Percentiles rank a stretch among this genome's conserved stretches.
These are phyloP conservation scores for Cataglyphis livida DNA, from an alignment of 2,888 invertebrate species.

Conservation along the genomic window DNA sequence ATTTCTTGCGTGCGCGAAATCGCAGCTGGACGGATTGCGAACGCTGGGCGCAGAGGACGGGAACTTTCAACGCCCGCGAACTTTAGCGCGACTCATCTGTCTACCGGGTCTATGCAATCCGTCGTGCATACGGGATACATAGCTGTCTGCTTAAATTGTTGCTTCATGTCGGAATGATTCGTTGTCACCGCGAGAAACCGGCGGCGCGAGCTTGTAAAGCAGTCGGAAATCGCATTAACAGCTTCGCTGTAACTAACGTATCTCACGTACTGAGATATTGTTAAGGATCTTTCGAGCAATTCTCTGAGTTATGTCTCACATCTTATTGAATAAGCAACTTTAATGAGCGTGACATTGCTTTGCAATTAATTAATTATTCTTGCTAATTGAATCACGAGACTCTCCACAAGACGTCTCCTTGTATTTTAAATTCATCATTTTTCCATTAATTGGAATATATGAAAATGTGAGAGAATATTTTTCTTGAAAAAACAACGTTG, in stretches of 20 bases:
- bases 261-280: slow-evolving; percentile 23
- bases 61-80: slow-evolving; percentile 58
- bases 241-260: slow-evolving; percentile 6
- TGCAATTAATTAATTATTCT: background rate
- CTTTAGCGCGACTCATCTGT: slow-evolving; percentile 60
- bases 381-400: background rate
- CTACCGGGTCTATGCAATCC: slow-evolving; percentile 33
- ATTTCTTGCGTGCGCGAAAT: slow-evolving; percentile 63
- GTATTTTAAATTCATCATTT: background rate
- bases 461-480: background rate
- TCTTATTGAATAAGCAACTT: background rate
- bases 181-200: slow-evolving; percentile 41
- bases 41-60: slow-evolving; percentile 51
- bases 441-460: background rate
- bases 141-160: slow-evolving; percentile 47
- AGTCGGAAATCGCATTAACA: slow-evolving; percentile 45
- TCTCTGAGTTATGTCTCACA: background rate
- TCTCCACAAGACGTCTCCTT: background rate
- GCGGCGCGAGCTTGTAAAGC: slow-evolving; percentile 36
- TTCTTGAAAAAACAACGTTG: background rate
- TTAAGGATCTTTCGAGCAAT: slow-evolving; percentile 8
- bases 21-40: slow-evolving; percentile 39
- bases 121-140: slow-evolving; percentile 35
- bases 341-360: background rate
- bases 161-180: slow-evolving; percentile 47